phyloP scores from a whole-genome alignment of 2,797 vertebrate genomes.

The Mormyrus proboscirostris region DNA sequence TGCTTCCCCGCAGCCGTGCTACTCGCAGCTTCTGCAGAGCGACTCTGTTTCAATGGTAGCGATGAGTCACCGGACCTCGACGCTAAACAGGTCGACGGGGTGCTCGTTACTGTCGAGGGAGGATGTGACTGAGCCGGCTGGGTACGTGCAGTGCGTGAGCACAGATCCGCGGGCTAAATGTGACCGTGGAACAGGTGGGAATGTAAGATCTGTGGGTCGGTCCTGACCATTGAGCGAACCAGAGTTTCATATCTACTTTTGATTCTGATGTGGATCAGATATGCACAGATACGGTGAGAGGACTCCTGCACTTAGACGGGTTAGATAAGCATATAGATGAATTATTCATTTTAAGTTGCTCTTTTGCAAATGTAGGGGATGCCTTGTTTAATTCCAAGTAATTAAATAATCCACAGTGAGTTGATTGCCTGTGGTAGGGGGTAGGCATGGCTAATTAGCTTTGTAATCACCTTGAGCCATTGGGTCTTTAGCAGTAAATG shows the following conservation, averaged over 20 bases:
- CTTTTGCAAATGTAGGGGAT: background rate
- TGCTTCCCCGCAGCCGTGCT: constrained; percentile 34
- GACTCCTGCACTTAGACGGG: background rate
- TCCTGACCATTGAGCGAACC: background rate
- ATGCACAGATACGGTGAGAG: background rate
- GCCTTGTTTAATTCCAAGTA: background rate
- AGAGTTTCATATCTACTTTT: background rate
- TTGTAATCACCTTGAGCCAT: constrained; percentile 15
- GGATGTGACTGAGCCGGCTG: constrained; percentile 17
- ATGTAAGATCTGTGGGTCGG: background rate
- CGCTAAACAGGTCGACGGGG: constrained; percentile 57
- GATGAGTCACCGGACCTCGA: constrained; percentile 51
- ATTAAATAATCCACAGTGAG: constrained; percentile 5
- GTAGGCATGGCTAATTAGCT: constrained; percentile 19
- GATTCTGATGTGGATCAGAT: background rate
- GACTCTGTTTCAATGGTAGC: constrained; percentile 56
- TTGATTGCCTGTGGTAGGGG: background rate
- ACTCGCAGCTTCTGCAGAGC: constrained; percentile 33
- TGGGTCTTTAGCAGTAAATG: constrained; percentile 8
- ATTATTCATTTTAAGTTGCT: background rate
- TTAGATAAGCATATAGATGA: background rate
- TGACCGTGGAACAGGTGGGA: background rate
- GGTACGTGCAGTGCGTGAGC: background rate
- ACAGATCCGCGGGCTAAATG: background rate
- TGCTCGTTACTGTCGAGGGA: constrained; percentile 31